Evolutionary conservation across 2,113 vertebrate genomes (phyloP).

Genomic region (Corythornis vintsioides): DNA sequence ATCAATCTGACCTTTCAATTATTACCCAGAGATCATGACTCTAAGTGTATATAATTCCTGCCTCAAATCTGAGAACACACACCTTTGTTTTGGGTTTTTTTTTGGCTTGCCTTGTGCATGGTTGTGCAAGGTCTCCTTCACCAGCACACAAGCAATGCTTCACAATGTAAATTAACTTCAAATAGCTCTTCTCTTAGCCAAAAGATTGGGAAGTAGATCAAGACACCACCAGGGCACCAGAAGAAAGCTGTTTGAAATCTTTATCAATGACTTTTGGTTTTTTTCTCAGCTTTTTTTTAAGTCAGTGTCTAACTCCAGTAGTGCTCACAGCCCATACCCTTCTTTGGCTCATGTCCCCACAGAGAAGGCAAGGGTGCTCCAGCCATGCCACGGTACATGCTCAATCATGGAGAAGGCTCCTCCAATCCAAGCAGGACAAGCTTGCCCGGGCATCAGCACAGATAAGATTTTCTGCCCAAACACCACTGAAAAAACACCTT

Average conservation of each 20-base stretch:
- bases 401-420: not conserved
- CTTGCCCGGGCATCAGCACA: not conserved
- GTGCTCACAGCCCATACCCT: not conserved
- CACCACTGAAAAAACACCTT: not conserved
- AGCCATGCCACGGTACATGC: not conserved
- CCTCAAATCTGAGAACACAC: constrained; percentile 30
- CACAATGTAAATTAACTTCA: not conserved
- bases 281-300: not conserved
- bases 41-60: constrained; percentile 58
- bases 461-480: not conserved
- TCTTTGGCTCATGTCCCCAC: rapidly evolving
- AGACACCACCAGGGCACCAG: not conserved
- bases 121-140: not conserved
- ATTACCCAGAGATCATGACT: constrained; percentile 74
- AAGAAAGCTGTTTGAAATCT: not conserved
- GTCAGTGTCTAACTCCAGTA: not conserved
- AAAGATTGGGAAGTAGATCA: constrained; percentile 7
- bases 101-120: not conserved
- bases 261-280: not conserved
- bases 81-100: not conserved
- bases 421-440: not conserved
- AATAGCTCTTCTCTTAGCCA: not conserved
- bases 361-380: not conserved
- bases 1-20: constrained; percentile 82
- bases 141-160: not conserved